Conservation (phyloP, 92 coral and sea anemone species). For the Meandrina meandrites region DNA sequence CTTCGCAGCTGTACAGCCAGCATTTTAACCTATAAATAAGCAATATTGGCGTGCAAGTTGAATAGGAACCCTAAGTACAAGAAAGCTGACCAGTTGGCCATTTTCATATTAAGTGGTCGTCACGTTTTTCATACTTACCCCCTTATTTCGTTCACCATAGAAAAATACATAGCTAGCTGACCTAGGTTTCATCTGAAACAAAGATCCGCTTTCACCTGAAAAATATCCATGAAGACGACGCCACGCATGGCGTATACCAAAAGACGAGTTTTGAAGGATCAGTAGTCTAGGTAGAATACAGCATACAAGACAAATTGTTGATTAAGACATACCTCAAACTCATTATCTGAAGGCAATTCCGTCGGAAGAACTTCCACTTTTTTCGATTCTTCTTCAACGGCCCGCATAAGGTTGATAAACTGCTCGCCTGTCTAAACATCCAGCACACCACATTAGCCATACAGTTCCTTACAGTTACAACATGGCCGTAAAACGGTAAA, state of each 20-base stretch:
- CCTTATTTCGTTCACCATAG: too few species aligned
- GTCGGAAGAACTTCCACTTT: conserved; percentile 22
- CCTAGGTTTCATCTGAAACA: not conserved
- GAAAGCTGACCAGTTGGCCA: not conserved
- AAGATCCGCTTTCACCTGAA: not conserved
- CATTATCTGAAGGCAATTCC: not conserved
- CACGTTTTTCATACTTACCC: too few species aligned
- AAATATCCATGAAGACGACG: not conserved
- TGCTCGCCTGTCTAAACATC: conserved; percentile 69
- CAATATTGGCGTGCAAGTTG: not conserved
- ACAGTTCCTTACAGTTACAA: conserved; percentile 12
- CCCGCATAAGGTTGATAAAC: conserved; percentile 56
- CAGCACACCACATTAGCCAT: conserved; percentile 46
- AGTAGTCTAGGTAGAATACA: not conserved
- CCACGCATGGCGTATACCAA: not conserved
- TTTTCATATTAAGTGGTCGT: not conserved
- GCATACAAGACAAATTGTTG: not conserved
- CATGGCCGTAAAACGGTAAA: not conserved
- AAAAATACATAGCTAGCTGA: not conserved
- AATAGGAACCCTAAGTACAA: not conserved
- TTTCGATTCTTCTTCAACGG: conserved; percentile 37
- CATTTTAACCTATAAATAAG: not conserved
- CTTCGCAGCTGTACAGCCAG: too few species aligned
- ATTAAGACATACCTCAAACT: conserved; percentile 19
- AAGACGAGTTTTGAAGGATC: too few species aligned